phyloP scores from a whole-genome alignment of 2,888 invertebrate genomes.

The Pecten maximus region DNA sequence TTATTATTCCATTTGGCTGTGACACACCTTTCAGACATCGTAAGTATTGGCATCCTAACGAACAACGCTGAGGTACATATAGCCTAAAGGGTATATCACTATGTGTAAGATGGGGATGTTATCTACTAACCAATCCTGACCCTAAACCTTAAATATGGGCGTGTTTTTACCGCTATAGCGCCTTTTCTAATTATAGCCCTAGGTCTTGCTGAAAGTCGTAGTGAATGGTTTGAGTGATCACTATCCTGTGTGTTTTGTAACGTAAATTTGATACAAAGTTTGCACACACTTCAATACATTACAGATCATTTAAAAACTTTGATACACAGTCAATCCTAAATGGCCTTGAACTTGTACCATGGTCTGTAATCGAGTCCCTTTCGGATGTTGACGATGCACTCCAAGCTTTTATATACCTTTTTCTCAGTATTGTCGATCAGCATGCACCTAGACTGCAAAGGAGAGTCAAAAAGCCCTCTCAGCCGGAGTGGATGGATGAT shows the following conservation, averaged over 20 bases:
- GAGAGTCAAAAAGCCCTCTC: background rate
- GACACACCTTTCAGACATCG: no score
- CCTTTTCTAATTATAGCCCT: no score
- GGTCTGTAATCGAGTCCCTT: background rate
- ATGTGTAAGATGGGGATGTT: no score
- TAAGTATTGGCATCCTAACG: no score
- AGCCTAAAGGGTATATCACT: no score
- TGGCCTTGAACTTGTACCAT: background rate
- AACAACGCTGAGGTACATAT: no score
- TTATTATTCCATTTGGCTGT: no score
- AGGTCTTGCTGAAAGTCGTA: background rate
- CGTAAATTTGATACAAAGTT: background rate
- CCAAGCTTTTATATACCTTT: background rate
- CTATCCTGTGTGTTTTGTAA: background rate
- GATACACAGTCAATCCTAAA: background rate
- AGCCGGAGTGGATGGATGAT: background rate
- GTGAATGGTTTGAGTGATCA: background rate
- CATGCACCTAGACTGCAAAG: background rate
- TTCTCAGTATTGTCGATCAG: background rate
- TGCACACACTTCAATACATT: background rate
- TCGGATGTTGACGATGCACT: background rate
- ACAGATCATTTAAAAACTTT: background rate
- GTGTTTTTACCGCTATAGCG: no score
- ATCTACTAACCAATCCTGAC: no score
- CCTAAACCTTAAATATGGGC: no score